These are phyloP conservation scores for Aphaenogaster ashmeadi DNA, from an alignment of 1,140 invertebrate species.

Conservation along the genomic window DNA sequence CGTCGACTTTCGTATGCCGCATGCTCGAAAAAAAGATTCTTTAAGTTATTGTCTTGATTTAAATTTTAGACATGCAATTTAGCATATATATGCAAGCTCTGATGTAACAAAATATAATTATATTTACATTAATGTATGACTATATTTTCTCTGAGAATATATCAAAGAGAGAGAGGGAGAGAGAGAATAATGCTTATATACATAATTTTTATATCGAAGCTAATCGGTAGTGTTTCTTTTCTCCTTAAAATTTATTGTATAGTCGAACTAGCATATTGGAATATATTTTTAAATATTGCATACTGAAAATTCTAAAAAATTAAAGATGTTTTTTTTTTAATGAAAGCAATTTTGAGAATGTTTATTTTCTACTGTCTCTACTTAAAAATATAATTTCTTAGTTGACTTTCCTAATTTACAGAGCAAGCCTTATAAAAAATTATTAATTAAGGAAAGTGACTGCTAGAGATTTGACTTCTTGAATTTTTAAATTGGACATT, in stretches of 20 bases:
- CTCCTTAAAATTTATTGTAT: background rate
- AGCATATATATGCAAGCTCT: background rate
- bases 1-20: background rate
- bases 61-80: background rate
- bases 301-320: constrained; percentile 7
- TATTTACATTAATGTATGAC: background rate
- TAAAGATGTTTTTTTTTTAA: background rate
- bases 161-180: background rate
- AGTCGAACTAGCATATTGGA: background rate
- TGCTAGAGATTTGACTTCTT: background rate
- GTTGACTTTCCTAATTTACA: background rate
- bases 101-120: background rate
- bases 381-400: background rate
- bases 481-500: background rate
- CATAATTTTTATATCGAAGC: background rate
- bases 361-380: background rate
- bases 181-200: background rate
- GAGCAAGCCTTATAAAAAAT: background rate
- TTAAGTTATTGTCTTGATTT: background rate
- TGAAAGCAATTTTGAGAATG: background rate
- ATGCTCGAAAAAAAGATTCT: background rate
- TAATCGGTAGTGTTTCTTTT: background rate
- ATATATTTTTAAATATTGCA: background rate
- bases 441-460: background rate
- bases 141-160: background rate